Base-by-base conservation (phyloP, 2,888 invertebrate genomes). In the Axea sp. region DNA sequence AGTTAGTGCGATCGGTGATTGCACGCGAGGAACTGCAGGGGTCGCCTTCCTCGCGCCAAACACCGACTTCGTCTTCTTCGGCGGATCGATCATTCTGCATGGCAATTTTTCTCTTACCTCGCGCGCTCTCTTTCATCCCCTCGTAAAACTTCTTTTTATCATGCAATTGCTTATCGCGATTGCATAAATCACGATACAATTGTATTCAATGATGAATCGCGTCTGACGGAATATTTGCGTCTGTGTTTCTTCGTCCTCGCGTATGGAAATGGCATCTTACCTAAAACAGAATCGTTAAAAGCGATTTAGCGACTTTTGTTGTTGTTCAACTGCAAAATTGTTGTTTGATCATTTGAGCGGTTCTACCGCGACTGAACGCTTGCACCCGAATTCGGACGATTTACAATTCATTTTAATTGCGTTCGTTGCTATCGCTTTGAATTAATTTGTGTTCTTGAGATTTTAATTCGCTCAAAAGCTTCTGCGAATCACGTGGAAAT, bases 151-250 rank as follows among this genome's bases (percentile, higher is more conserved):
- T 26, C 67, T 57, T 68, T 49, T 59, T 59, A 43, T 51, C 68
- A 59, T 59, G 59, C 67, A 49, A 67, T 67, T 24, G 67, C 24
- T 57, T 57, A 67, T 57, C 67, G 31, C 26, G 67, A 59, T 59
- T 59, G 59, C 43, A 68, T 68, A 59, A 68, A 68, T 68, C 59
- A 59, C 68, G 57, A 68, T 68, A 68, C 59, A 51, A 59, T 57
- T 68, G 37, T 59, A 43, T 39, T 51, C 33, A 51, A 51, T 53
- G 51, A 49, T 41, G 68, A 68, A 59, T 67, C 39, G 49, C 12
- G 26, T 41, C 41, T 59, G 67, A 35, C 43, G 43, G 43, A 43
- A 41, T 53, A 45, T 60, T 59, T 49, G 11, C 43, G 12, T n/a
- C 24, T 43, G 35, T 30, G 31, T 28, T 5, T 45, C 49, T 15